A percentile compares a stretch with the other conserved stretches of the same genome.
Conservation (phyloP, 1,140 invertebrate species). For the Drosophila grimshawi region DNA sequence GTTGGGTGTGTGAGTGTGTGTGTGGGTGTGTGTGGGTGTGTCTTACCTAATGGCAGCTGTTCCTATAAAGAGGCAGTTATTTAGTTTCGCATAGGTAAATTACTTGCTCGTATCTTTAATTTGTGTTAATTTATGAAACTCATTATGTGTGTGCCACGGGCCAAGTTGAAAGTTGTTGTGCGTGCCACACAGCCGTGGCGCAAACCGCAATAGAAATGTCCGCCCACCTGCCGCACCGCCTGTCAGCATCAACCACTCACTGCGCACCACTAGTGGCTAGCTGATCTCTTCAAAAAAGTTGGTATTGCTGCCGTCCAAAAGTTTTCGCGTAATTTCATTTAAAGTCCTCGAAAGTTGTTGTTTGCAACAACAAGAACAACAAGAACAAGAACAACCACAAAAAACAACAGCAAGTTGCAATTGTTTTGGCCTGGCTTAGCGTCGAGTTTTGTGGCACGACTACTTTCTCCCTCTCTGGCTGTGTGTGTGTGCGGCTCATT, state of each 20-base stretch:
- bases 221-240: constrained; percentile 1
- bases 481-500: constrained; percentile 51
- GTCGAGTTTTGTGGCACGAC: constrained; percentile 60
- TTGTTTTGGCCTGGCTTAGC: constrained; percentile 52
- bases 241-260: neutral
- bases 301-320: constrained; percentile 54
- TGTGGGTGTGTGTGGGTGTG: constrained; percentile 12
- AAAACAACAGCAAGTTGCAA: constrained; percentile 64
- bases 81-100: constrained; percentile 46
- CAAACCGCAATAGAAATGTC: constrained; percentile 42
- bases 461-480: constrained; percentile 9
- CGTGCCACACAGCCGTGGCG: constrained; percentile 32
- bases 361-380: constrained; percentile 52
- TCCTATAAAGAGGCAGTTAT: constrained; percentile 4
- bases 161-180: constrained; percentile 62
- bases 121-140: constrained; percentile 80
- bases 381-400: constrained; percentile 55
- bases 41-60: constrained; percentile 4
- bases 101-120: constrained; percentile 70
- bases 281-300: constrained; percentile 76
- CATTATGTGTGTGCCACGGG: constrained; percentile 56
- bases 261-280: constrained; percentile 1
- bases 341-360: constrained; percentile 78
- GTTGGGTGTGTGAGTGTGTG: neutral
- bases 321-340: constrained; percentile 82